Percentiles rank a stretch among this genome's conserved stretches.
Evolutionary conservation across 1,140 invertebrate genomes (phyloP).

Genomic region (Dreissena polymorpha): DNA sequence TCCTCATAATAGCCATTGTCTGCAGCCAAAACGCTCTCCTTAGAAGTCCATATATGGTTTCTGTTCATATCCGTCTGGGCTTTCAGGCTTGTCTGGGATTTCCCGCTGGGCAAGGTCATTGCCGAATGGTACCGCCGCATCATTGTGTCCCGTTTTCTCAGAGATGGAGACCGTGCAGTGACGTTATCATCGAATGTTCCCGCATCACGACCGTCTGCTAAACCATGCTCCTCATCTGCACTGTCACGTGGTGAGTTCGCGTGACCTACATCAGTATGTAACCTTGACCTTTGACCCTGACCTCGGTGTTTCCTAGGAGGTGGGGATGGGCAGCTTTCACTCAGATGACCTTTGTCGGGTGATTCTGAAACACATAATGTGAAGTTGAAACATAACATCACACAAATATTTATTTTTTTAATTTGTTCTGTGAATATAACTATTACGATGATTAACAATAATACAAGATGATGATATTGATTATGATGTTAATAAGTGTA

Average conservation of each 20-base stretch:
- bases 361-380: too few species aligned
- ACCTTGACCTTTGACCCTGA: background rate
- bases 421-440: too few species aligned
- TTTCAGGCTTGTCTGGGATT: slow-evolving; percentile 6
- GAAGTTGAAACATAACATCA: too few species aligned
- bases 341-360: background rate
- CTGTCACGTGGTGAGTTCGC: background rate
- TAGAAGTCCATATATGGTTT: slow-evolving; percentile 30
- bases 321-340: background rate
- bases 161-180: slow-evolving; percentile 21
- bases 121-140: slow-evolving; percentile 38
- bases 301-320: background rate
- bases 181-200: background rate
- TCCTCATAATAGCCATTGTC: slow-evolving; percentile 29
- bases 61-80: slow-evolving; percentile 30
- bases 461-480: too few species aligned
- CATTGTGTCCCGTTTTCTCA: slow-evolving; percentile 45
- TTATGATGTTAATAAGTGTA: too few species aligned
- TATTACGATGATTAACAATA: too few species aligned
- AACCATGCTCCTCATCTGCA: background rate
- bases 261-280: background rate
- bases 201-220: background rate
- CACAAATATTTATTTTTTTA: too few species aligned
- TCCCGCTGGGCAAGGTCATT: slow-evolving; percentile 16
- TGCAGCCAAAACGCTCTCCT: background rate